These are phyloP conservation scores for Epinephelus malabaricus DNA, from an alignment of 2,797 vertebrate species.

Conservation along the genomic window DNA sequence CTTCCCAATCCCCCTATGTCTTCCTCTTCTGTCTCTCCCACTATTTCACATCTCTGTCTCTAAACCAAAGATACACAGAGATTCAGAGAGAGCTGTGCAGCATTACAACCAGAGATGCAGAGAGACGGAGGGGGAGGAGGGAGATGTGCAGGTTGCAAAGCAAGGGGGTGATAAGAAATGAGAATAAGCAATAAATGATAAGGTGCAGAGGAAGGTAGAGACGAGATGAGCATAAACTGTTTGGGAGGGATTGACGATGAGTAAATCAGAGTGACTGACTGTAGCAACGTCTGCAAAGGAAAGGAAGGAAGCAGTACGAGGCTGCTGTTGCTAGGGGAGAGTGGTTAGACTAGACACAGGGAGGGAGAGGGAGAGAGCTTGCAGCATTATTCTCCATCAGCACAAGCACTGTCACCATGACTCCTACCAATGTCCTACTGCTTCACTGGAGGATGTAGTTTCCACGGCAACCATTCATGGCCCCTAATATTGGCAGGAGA, in stretches of 20 bases:
- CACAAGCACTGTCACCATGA: constrained; percentile 82
- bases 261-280: constrained; percentile 59
- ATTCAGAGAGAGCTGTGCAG: constrained; percentile 38
- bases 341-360: constrained; percentile 62
- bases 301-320: constrained; percentile 53
- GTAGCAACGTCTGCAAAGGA: constrained; percentile 49
- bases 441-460: constrained; percentile 85
- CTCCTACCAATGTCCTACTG: constrained; percentile 76
- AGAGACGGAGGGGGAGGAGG: constrained; percentile 23
- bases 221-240: constrained; percentile 16
- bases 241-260: constrained; percentile 48
- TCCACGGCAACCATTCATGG: constrained; percentile 87
- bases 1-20: constrained; percentile 31
- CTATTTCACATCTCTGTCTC: constrained; percentile 32
- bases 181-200: constrained; percentile 17
- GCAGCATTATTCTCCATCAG: constrained; percentile 85
- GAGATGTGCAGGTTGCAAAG: constrained; percentile 23
- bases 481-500: constrained; percentile 64
- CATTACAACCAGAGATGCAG: constrained; percentile 31
- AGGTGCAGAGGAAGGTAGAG: constrained; percentile 33
- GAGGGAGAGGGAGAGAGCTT: constrained; percentile 63
- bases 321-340: constrained; percentile 85
- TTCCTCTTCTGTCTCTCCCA: constrained; percentile 17
- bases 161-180: constrained; percentile 19
- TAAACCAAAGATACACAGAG: constrained; percentile 26